phyloP scores from a whole-genome alignment of 2,888 invertebrate species.

The Eudasyphora cyanicolor region DNA sequence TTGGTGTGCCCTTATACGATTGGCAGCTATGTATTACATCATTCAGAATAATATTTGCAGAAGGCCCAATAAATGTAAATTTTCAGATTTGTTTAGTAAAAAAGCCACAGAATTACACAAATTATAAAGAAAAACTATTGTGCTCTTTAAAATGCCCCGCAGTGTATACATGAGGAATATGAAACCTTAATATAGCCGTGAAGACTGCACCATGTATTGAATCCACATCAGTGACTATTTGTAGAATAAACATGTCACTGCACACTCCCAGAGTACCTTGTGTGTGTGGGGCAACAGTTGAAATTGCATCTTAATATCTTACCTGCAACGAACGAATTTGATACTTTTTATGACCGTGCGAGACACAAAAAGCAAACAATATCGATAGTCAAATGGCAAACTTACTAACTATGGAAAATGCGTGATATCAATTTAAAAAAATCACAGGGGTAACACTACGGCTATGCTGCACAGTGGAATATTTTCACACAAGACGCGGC shows the following conservation, averaged over 20 bases:
- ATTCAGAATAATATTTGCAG: too few relatives aligned
- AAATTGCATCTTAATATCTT: constrained; percentile 2
- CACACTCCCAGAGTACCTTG: too few relatives aligned
- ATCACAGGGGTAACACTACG: neutral
- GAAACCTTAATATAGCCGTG: constrained; percentile 36
- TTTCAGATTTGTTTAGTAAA: too few relatives aligned
- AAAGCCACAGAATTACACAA: too few relatives aligned
- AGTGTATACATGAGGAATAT: neutral
- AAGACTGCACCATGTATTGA: too few relatives aligned
- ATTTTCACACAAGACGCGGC: neutral
- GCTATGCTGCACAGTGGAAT: too few relatives aligned
- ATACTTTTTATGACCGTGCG: neutral
- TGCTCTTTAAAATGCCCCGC: neutral
- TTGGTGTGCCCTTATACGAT: too few relatives aligned
- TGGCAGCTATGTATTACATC: too few relatives aligned
- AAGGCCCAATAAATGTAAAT: too few relatives aligned
- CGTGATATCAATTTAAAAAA: neutral
- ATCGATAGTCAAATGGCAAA: neutral
- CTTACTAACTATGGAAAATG: neutral
- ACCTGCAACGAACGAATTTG: neutral
- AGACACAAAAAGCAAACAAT: constrained; percentile 1
- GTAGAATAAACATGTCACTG: constrained; percentile 7
- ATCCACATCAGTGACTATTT: constrained; percentile 1
- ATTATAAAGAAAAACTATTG: too few relatives aligned
- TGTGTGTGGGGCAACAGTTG: neutral